A percentile compares a stretch with the other conserved stretches of the same genome.
These are phyloP conservation scores for Amphiprion ocellaris DNA, from an alignment of 2,113 vertebrate genomes.

Conservation along the genomic window DNA sequence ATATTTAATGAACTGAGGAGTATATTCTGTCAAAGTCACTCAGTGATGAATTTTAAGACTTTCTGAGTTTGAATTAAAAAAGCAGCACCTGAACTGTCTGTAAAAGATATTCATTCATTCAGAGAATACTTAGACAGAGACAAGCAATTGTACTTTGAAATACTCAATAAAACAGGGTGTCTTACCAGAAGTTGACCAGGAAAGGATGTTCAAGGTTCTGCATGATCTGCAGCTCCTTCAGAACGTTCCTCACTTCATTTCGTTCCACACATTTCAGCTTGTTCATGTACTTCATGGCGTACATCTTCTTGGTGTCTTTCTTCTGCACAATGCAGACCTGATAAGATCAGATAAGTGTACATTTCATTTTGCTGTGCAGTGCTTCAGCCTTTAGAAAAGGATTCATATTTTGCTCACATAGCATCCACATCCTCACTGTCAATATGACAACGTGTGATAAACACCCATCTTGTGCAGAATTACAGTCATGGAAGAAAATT, in stretches of 20 bases:
- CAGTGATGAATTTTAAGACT: background rate
- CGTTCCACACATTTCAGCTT: conserved; percentile 96
- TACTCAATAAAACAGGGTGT: background rate
- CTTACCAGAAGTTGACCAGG: conserved; percentile 97
- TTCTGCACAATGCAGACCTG: conserved; percentile 99
- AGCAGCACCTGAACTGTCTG: background rate
- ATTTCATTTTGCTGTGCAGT: background rate
- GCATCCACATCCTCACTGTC: background rate
- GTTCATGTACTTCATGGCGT: conserved; percentile 99
- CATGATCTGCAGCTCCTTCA: conserved; percentile 99
- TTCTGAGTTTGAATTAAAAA: background rate
- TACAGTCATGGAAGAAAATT: background rate
- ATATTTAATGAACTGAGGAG: conserved; percentile 8
- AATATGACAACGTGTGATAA: background rate
- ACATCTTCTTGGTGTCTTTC: conserved; percentile 99
- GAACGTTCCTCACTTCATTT: conserved; percentile 96
- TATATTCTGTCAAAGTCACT: conserved; percentile 8
- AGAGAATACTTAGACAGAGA: background rate
- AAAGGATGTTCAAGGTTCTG: conserved; percentile 97
- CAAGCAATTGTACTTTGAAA: background rate
- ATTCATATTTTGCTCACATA: background rate
- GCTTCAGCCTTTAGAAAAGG: background rate
- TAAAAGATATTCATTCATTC: too few relatives aligned
- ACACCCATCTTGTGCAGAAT: background rate
- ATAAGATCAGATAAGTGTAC: background rate